A percentile compares a stretch with the other conserved stretches of the same genome.
Evolutionary conservation across 2,113 vertebrate genomes (phyloP).

Genomic region (Rhipidura dahli): DNA sequence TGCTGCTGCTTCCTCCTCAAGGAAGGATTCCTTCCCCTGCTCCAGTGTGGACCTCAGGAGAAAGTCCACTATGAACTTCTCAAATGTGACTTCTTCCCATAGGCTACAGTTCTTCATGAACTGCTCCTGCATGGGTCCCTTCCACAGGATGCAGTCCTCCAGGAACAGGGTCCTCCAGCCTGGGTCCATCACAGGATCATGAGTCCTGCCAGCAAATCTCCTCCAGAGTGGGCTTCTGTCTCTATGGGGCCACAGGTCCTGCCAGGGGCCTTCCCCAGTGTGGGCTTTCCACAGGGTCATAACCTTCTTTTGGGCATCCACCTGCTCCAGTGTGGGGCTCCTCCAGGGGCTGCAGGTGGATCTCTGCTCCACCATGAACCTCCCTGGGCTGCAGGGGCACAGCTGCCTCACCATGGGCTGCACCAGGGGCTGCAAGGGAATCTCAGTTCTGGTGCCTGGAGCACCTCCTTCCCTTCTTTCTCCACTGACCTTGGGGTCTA

Average conservation of each 20-base stretch:
- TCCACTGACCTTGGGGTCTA: background rate
- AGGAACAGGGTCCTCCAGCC: background rate
- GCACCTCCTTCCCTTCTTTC: background rate
- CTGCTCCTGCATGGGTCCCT: background rate
- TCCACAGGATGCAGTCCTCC: background rate
- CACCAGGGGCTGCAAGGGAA: background rate
- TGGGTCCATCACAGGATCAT: too few species aligned
- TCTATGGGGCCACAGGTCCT: background rate
- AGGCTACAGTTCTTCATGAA: background rate
- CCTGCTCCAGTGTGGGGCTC: background rate
- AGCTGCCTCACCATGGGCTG: background rate
- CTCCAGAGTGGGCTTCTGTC: background rate
- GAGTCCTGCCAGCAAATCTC: background rate
- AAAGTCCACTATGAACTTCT: background rate
- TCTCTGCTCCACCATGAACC: background rate
- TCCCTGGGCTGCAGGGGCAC: too few species aligned
- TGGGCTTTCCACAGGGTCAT: background rate
- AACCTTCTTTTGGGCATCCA: background rate
- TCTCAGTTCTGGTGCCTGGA: background rate
- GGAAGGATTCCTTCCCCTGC: background rate
- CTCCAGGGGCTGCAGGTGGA: background rate
- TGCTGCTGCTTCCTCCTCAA: background rate
- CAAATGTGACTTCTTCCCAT: background rate
- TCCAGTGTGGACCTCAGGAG: too few species aligned
- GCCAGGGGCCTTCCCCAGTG: background rate